Evolutionary conservation across 2,797 vertebrate species (phyloP).

Genomic region (Choloepus didactylus): DNA sequence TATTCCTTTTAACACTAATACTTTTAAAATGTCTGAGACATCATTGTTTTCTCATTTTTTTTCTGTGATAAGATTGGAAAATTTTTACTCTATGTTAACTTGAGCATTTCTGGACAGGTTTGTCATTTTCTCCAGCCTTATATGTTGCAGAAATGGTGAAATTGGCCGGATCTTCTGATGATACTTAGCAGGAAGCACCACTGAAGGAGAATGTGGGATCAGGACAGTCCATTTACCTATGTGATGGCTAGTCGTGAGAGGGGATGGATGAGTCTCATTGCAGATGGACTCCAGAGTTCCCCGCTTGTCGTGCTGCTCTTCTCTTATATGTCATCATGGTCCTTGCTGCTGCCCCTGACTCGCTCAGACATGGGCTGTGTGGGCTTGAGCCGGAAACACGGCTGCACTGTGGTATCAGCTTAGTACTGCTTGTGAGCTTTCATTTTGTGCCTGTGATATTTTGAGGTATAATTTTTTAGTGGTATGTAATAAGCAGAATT

Average conservation of each 20-base stretch:
- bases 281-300: slow-evolving; percentile 94
- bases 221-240: neutral
- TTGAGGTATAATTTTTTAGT: neutral
- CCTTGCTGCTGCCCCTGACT: slow-evolving; percentile 70
- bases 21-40: neutral
- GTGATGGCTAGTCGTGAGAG: neutral
- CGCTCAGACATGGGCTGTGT: neutral
- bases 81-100: neutral
- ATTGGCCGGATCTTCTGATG: neutral
- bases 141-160: neutral
- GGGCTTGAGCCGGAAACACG: neutral
- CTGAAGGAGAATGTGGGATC: neutral
- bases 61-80: neutral
- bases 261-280: neutral
- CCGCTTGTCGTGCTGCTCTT: slow-evolving; percentile 93
- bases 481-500: neutral
- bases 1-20: neutral
- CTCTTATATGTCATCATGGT: slow-evolving; percentile 92
- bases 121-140: neutral
- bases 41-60: neutral
- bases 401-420: neutral
- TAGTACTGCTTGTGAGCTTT: neutral
- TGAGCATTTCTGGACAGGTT: neutral
- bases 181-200: neutral
- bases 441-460: slow-evolving; percentile 9